Conservation (phyloP, 2,888 invertebrate genomes). For the Helobdella robusta region DNA sequence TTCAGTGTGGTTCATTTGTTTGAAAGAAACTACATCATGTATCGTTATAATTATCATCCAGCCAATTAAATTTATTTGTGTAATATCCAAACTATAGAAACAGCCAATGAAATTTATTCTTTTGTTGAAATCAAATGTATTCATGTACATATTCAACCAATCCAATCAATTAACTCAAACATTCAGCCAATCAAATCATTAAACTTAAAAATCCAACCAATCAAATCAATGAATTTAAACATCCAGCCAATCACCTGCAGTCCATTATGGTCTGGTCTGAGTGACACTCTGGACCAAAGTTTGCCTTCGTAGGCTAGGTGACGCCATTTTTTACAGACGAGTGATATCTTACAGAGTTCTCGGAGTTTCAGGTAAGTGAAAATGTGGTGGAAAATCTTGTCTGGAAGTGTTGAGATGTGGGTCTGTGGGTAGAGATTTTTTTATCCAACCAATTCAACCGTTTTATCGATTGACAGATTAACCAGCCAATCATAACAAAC, state of each 20-base stretch:
- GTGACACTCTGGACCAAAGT: conserved; percentile 88
- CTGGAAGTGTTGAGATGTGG: conserved; percentile 60
- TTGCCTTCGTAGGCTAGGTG: conserved; percentile 85
- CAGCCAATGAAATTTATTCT: too few relatives aligned
- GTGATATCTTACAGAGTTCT: conserved; percentile 82
- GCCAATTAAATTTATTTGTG: neutral
- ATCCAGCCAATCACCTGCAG: conserved; percentile 58
- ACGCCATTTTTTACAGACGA: conserved; percentile 91
- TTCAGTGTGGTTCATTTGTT: neutral
- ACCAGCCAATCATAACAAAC: too few relatives aligned
- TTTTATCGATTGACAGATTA: too few relatives aligned
- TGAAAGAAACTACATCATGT: neutral
- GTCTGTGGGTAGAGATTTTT: neutral
- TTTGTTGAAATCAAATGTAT: too few relatives aligned
- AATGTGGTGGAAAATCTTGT: conserved; percentile 84
- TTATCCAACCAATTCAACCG: too few relatives aligned
- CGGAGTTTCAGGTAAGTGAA: conserved; percentile 87
- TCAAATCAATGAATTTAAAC: too few relatives aligned
- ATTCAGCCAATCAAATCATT: too few relatives aligned
- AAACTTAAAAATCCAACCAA: too few relatives aligned
- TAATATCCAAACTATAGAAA: too few relatives aligned
- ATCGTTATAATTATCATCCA: neutral
- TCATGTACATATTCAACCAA: too few relatives aligned
- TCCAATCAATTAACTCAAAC: too few relatives aligned
- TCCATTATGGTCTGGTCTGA: conserved; percentile 91